A percentile compares a stretch with the other conserved stretches of the same genome.
phyloP scores from a whole-genome alignment of 2,797 vertebrate species.

The Helostoma temminkii region DNA sequence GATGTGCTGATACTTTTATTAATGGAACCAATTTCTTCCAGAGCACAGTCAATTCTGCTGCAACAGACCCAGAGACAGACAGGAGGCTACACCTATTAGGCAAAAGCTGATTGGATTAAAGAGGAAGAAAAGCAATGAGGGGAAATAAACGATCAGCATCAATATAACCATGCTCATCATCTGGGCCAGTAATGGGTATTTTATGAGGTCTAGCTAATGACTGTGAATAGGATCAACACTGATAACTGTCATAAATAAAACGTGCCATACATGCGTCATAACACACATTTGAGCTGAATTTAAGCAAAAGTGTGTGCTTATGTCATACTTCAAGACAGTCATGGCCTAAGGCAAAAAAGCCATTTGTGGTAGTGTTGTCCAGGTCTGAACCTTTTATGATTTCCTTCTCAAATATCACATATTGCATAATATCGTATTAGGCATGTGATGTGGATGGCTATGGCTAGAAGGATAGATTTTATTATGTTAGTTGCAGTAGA shows the following conservation, averaged over 20 bases:
- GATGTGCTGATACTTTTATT: constrained; percentile 27
- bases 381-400: constrained; percentile 47
- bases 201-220: constrained; percentile 18
- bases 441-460: constrained; percentile 39
- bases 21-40: constrained; percentile 25
- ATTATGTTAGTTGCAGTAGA: constrained; percentile 55
- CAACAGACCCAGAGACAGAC: constrained; percentile 6
- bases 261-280: not conserved
- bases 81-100: not conserved
- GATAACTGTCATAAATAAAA: constrained; percentile 22
- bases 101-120: constrained; percentile 44
- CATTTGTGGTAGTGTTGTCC: constrained; percentile 33
- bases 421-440: constrained; percentile 63
- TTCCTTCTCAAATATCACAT: constrained; percentile 73
- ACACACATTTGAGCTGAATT: not conserved
- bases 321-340: not conserved
- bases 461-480: constrained; percentile 23
- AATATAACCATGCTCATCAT: constrained; percentile 28
- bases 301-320: constrained; percentile 13
- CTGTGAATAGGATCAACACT: constrained; percentile 17
- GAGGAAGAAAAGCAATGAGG: constrained; percentile 31
- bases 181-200: constrained; percentile 28
- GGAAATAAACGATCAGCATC: constrained; percentile 35
- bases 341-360: not conserved
- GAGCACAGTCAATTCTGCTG: not conserved